Base-by-base conservation (phyloP, 2,113 vertebrate species). In the Morone chrysops region DNA sequence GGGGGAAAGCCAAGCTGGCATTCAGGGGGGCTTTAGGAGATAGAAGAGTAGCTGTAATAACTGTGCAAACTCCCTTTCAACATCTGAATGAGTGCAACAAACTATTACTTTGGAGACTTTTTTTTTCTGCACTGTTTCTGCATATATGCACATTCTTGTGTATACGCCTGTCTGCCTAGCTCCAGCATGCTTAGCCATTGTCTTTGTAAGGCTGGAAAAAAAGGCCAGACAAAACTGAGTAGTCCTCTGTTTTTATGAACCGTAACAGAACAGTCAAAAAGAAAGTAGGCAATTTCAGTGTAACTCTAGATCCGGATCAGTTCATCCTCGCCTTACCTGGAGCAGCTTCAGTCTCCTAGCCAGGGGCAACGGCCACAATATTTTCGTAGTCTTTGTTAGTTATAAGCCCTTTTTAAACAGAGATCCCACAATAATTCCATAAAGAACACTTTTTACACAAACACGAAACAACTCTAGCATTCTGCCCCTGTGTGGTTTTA, bases 21-120 rank as follows among this genome's bases (percentile, higher is more conserved):
- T 88, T 92, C 48, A 50, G 74, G 87, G 88, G 83, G 74, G 71
- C 54, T 87, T 90, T 57, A 76, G 74, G 56, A 81, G 84, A 73
- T 65, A 78, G 68, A 80, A 78, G 82, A 83, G 84, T 84, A 77
- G 80, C 85, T 90, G 78, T 84, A 81, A 78, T 82, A 91, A 88
- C 86, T 89, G 57, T 68, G 63, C 62, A 83, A 85, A 75, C 71
- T 62, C 74, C 81, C 79, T 69, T 18, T 68, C 69, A 76, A 63
- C 57, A 69, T 69, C 43, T 57, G 41, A 54, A 1, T 12, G 5
- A 54, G 51, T 80, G 18, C 31, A 77, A 63, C 63, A 86, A 62
- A 70, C 53, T 8, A 18, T 59, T 48, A 31, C 31, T 2, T 31
- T 31, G 31, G 31, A 22, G 67, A 70, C 31, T 11, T 75, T 63